Conservation (phyloP, 92 coral and sea anemone species). For the Siderastrea siderea region DNA sequence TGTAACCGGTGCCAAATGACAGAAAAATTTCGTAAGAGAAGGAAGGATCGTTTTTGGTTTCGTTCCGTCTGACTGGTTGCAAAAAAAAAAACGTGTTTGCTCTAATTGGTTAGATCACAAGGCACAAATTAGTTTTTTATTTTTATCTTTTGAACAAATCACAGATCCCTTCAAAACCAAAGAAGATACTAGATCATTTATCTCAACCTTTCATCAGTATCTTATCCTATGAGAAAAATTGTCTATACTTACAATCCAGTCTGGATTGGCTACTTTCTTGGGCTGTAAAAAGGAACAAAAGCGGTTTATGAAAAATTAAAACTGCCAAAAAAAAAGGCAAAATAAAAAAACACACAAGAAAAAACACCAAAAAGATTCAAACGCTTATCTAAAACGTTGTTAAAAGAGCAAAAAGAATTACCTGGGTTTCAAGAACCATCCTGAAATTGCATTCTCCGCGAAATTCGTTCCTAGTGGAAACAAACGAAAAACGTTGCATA, state of each 20-base stretch:
- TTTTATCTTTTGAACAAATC: too few species aligned
- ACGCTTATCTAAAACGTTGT: not conserved
- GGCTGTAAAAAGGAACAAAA: slow-evolving; percentile 73
- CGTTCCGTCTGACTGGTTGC: too few species aligned
- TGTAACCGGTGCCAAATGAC: not conserved
- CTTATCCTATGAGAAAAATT: not conserved
- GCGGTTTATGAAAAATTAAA: not conserved
- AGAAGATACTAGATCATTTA: too few species aligned
- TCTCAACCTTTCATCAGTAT: not conserved
- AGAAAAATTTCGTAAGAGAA: too few species aligned
- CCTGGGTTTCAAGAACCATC: slow-evolving; percentile 95
- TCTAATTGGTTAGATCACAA: too few species aligned
- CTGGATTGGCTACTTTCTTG: slow-evolving; percentile 97
- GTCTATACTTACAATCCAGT: slow-evolving; percentile 95
- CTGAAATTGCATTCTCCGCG: slow-evolving; percentile 87
- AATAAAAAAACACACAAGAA: not conserved
- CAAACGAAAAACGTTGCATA: not conserved
- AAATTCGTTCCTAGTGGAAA: slow-evolving; percentile 77
- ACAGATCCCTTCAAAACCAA: too few species aligned
- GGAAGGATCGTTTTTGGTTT: too few species aligned
- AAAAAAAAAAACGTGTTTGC: too few species aligned
- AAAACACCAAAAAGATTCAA: too few species aligned
- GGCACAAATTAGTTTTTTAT: too few species aligned
- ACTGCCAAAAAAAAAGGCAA: not conserved
- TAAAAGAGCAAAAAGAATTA: not conserved